Evolutionary conservation across 1,140 invertebrate genomes (phyloP).

Genomic region (Rhizoglyphus robini): DNA sequence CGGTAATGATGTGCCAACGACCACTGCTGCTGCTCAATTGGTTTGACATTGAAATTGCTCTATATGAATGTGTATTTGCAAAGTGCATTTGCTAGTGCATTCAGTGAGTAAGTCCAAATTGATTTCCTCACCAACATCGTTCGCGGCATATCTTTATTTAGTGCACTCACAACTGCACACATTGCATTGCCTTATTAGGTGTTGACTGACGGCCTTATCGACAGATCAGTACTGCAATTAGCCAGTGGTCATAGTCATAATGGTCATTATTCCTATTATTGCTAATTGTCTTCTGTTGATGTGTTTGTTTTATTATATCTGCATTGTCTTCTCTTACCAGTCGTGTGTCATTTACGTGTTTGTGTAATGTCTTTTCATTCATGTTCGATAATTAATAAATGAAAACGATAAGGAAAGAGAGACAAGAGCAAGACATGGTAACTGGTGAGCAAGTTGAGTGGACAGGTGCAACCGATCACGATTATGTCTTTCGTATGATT

Average conservation of each 20-base stretch:
- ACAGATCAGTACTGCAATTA: neutral
- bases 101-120: neutral
- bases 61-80: neutral
- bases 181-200: neutral
- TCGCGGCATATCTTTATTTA: neutral
- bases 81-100: neutral
- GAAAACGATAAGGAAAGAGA: neutral
- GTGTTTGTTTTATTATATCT: neutral
- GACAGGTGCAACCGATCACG: conserved; percentile 10
- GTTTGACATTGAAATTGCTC: conserved; percentile 12
- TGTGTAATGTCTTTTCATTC: too few relatives aligned
- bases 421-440: neutral
- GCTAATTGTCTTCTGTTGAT: neutral
- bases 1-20: neutral
- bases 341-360: conserved; percentile 2
- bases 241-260: neutral
- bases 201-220: neutral
- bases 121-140: neutral
- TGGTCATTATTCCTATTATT: neutral
- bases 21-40: neutral
- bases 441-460: neutral
- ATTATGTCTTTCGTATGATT: neutral
- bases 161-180: neutral
- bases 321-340: neutral
- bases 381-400: conserved; percentile 1